phyloP scores from a whole-genome alignment of 2,797 vertebrate species.

The Sebastes flavidus region DNA sequence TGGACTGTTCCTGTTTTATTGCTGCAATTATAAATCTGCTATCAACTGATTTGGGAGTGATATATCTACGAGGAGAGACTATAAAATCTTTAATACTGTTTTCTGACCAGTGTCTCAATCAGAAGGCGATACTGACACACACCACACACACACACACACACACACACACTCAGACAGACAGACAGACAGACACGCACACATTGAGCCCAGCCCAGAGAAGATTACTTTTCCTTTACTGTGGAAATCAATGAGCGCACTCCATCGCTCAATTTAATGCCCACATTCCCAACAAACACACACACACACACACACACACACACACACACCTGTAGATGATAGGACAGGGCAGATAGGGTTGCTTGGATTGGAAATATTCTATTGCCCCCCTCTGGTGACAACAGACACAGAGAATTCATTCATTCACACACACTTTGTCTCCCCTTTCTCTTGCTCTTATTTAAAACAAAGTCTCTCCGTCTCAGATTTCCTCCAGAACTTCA shows the following conservation, averaged over 20 bases:
- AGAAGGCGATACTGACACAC: constrained; percentile 7
- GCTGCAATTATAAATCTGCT: constrained; percentile 52
- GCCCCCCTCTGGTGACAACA: constrained; percentile 51
- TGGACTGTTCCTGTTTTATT: constrained; percentile 27
- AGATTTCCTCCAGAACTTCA: neutral
- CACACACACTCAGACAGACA: constrained; percentile 16
- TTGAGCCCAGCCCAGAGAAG: constrained; percentile 54
- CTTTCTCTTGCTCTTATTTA: neutral
- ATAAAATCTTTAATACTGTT: constrained; percentile 57
- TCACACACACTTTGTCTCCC: neutral
- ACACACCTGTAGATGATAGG: constrained; percentile 39
- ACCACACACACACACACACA: constrained; percentile 1
- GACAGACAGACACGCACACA: neutral
- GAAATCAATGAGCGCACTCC: constrained; percentile 75
- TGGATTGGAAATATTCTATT: constrained; percentile 52
- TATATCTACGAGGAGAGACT: constrained; percentile 42
- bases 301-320: neutral
- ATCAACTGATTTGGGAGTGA: constrained; percentile 57
- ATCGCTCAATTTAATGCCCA: constrained; percentile 75
- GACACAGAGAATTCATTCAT: constrained; percentile 8
- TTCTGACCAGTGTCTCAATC: constrained; percentile 69
- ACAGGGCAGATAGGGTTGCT: constrained; percentile 6
- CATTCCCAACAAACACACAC: constrained; percentile 44
- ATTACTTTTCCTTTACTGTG: constrained; percentile 79
- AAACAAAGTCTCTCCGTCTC: neutral